These are phyloP conservation scores for Montipora capitata DNA, from an alignment of 92 coral and sea anemone genomes.

Conservation along the genomic window DNA sequence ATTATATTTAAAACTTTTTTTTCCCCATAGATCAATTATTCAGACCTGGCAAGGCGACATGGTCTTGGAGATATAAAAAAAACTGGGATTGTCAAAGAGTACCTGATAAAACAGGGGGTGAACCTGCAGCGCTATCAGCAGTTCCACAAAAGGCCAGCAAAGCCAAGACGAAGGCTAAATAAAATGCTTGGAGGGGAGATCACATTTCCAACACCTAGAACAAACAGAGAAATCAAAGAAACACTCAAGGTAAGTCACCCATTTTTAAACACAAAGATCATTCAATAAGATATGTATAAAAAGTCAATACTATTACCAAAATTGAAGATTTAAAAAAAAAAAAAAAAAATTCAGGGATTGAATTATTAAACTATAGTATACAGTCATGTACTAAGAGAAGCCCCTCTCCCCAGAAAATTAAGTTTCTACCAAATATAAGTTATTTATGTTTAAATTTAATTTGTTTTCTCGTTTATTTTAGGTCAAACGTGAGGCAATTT, in stretches of 20 bases:
- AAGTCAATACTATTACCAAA: too few relatives aligned
- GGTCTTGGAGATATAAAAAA: conserved; percentile 24
- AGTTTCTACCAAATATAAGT: neutral
- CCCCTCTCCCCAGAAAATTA: too few relatives aligned
- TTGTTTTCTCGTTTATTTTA: neutral
- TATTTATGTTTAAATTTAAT: neutral
- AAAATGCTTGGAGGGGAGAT: conserved; percentile 14
- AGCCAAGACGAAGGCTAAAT: neutral
- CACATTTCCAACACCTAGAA: conserved; percentile 34
- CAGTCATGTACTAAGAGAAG: too few relatives aligned
- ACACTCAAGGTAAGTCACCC: conserved; percentile 1
- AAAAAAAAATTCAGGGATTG: too few relatives aligned
- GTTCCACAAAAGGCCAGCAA: conserved; percentile 1
- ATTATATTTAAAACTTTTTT: too few relatives aligned
- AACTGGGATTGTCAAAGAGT: conserved; percentile 42
- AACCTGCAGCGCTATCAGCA: conserved; percentile 41
- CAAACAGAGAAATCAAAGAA: conserved; percentile 32
- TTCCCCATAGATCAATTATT: neutral
- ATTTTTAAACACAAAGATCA: neutral
- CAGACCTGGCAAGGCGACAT: conserved; percentile 51
- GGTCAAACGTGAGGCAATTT: conserved; percentile 27
- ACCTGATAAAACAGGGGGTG: conserved; percentile 21
- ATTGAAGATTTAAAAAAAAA: too few relatives aligned
- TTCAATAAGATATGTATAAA: too few relatives aligned
- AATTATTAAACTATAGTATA: too few relatives aligned